Percentiles rank a stretch among this genome's conserved stretches.
These are phyloP conservation scores for Hippopotamus amphibius DNA, from an alignment of 2,113 vertebrate genomes.

Conservation along the genomic window DNA sequence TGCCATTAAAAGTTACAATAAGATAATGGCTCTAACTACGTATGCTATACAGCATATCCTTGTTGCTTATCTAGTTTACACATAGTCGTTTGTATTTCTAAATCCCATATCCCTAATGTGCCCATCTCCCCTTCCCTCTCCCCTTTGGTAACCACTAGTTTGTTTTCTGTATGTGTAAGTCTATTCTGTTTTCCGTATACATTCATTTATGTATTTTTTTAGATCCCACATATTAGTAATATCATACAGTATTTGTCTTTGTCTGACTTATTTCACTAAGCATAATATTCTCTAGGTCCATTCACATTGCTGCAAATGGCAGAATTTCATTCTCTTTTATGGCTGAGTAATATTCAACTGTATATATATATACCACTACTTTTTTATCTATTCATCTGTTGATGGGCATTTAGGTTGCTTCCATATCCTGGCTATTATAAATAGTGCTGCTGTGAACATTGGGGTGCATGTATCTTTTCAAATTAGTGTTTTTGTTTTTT, in stretches of 20 bases:
- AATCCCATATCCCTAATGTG: neutral
- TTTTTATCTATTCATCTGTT: neutral
- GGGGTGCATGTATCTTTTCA: neutral
- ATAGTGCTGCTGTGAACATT: neutral
- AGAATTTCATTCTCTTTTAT: neutral
- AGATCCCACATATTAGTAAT: neutral
- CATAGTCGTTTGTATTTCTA: neutral
- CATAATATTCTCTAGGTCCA: neutral
- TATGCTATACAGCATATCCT: neutral
- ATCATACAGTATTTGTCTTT: neutral
- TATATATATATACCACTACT: neutral
- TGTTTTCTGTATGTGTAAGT: neutral
- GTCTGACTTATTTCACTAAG: neutral
- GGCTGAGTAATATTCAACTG: neutral
- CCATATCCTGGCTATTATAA: neutral
- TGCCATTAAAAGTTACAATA: neutral
- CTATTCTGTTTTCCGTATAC: neutral
- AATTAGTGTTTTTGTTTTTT: neutral
- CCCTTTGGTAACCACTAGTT: neutral
- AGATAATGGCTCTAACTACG: neutral
- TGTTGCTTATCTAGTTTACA: neutral
- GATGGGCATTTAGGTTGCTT: neutral
- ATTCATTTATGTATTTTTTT: neutral
- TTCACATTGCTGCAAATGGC: neutral
- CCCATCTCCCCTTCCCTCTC: neutral